Percentiles rank a stretch among this genome's conserved stretches.
Conservation (phyloP, 2,113 vertebrate species). For the Neomonachus schauinslandi region DNA sequence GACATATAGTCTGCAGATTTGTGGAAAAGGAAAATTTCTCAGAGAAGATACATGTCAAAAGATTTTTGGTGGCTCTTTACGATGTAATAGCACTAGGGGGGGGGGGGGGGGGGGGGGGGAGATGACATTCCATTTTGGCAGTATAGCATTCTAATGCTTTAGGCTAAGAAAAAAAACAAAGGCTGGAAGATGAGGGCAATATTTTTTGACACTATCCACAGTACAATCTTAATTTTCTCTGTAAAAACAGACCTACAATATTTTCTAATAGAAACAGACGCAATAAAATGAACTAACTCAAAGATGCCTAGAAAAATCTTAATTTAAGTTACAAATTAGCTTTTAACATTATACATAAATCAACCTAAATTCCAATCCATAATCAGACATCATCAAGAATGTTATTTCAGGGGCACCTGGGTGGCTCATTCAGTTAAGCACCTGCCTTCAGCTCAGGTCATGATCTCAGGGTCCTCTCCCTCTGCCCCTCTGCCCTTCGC, state of each 20-base stretch:
- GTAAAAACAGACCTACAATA: background rate
- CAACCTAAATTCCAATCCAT: background rate
- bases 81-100: background rate
- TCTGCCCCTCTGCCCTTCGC: background rate
- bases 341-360: background rate
- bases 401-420: background rate
- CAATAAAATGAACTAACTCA: conserved; percentile 1
- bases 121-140: background rate
- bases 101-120: too few species aligned
- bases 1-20: background rate
- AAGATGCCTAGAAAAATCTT: background rate
- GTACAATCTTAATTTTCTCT: background rate
- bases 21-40: background rate
- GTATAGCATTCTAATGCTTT: background rate
- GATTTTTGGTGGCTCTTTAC: background rate
- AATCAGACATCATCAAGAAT: background rate
- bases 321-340: background rate
- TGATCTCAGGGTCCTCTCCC: background rate
- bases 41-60: background rate
- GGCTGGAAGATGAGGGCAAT: background rate
- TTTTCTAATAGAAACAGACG: background rate
- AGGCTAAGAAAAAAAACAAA: background rate
- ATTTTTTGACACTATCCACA: background rate
- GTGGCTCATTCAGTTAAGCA: background rate
- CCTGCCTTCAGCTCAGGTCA: background rate